phyloP scores from a whole-genome alignment of 23 tunicate genomes.

The Trididemnum clinides region DNA sequence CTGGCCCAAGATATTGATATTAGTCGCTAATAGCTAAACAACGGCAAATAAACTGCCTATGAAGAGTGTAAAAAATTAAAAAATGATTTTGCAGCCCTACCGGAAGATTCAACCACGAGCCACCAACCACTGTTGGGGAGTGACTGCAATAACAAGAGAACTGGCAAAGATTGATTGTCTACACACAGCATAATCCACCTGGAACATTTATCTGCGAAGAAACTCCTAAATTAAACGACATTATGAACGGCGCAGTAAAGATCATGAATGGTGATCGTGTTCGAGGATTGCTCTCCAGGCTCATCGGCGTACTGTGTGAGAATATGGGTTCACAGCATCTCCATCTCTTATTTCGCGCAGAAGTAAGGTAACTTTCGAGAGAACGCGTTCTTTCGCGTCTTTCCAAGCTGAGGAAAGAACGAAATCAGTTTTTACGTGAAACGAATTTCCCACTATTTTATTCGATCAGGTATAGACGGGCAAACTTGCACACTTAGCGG shows the following conservation, averaged over 20 bases:
- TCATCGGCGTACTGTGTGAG: constrained; percentile 36
- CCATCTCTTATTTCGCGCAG: constrained; percentile 37
- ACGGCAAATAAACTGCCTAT: too few relatives aligned
- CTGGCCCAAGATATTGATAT: too few relatives aligned
- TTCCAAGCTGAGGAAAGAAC: background rate
- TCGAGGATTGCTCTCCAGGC: constrained; percentile 37
- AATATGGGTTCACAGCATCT: too few relatives aligned
- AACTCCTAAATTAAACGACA: constrained; percentile 38
- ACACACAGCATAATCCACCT: constrained; percentile 29
- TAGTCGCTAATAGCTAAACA: too few relatives aligned
- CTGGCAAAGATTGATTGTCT: constrained; percentile 37
- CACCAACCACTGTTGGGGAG: too few relatives aligned
- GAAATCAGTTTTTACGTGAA: background rate
- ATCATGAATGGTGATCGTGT: constrained; percentile 23
- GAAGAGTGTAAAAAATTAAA: too few relatives aligned
- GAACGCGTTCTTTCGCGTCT: constrained; percentile 16
- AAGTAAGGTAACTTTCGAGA: constrained; percentile 38
- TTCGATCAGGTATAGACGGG: constrained; percentile 47
- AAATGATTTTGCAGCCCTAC: constrained; percentile 18
- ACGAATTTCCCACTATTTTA: constrained; percentile 38
- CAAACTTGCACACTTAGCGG: too few relatives aligned
- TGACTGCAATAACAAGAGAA: constrained; percentile 20
- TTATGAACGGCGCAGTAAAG: constrained; percentile 42
- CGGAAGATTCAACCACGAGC: too few relatives aligned
- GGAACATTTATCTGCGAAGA: constrained; percentile 35